Conservation (phyloP, 2,888 invertebrate species). For the Synanthedon tipuliformis region DNA sequence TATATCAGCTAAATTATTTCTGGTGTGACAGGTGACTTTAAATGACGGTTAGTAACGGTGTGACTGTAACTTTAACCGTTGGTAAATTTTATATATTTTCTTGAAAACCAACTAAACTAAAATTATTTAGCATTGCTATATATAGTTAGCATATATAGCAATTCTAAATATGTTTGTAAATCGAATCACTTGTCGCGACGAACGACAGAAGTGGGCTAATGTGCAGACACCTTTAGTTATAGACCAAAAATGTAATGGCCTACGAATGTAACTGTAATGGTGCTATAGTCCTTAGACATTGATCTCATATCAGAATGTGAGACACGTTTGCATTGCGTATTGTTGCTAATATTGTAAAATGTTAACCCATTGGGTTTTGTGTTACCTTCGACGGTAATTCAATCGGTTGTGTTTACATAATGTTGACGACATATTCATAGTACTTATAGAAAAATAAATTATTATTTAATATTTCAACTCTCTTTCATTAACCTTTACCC, state of each 20-base stretch:
- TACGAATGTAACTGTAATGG: constrained; percentile 65
- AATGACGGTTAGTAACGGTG: no score
- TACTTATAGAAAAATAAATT: constrained; percentile 63
- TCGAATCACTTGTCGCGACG: no score
- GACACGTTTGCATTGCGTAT: constrained; percentile 31
- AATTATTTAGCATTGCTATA: no score
- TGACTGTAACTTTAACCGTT: no score
- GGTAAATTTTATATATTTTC: no score
- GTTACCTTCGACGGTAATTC: constrained; percentile 32
- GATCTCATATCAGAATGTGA: constrained; percentile 64
- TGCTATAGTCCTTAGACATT: constrained; percentile 65
- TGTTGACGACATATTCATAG: constrained; percentile 56
- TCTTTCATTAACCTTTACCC: background rate
- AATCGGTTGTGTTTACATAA: constrained; percentile 61
- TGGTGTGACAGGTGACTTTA: no score
- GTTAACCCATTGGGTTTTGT: constrained; percentile 26
- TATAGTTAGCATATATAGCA: no score
- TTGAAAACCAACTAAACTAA: no score
- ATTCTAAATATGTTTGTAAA: no score
- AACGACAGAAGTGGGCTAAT: no score
- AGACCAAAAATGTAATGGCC: constrained; percentile 65
- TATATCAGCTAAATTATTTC: no score
- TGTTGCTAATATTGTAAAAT: constrained; percentile 26
- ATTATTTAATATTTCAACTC: constrained; percentile 18
- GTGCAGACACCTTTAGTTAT: constrained; percentile 8